Conservation (phyloP, 2,797 vertebrate species). For the Anguilla obscura region DNA sequence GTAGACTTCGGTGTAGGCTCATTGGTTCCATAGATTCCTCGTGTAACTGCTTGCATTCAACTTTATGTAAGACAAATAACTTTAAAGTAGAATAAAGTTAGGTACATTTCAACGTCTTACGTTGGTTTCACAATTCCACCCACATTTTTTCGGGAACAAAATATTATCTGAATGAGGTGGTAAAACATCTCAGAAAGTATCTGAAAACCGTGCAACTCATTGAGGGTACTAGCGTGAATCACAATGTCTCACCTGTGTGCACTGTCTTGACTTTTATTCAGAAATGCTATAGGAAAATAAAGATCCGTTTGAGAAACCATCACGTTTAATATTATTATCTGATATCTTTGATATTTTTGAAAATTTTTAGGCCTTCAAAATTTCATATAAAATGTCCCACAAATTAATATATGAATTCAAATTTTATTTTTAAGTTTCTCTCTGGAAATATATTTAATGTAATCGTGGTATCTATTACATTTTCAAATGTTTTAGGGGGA, state of each 20-base stretch:
- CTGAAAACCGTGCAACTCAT: not conserved
- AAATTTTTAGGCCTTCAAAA: not conserved
- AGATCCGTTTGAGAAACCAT: too few relatives aligned
- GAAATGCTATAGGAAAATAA: not conserved
- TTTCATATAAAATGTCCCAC: not conserved
- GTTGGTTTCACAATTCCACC: too few relatives aligned
- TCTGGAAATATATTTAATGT: not conserved
- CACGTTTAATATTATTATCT: too few relatives aligned
- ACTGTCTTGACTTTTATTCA: not conserved
- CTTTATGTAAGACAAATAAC: too few relatives aligned
- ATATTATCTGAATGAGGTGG: not conserved
- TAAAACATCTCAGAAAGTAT: not conserved
- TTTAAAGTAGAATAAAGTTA: not conserved
- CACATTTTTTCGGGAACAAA: not conserved
- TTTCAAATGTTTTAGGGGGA: not conserved
- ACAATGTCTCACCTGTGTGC: not conserved
- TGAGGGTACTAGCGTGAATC: not conserved
- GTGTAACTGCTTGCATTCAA: too few relatives aligned
- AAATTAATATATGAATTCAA: too few relatives aligned
- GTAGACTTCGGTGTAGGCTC: too few relatives aligned
- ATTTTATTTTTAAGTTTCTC: too few relatives aligned
- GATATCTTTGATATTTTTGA: not conserved
- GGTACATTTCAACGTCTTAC: not conserved
- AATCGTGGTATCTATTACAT: not conserved
- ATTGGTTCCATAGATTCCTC: too few relatives aligned